Percentiles rank a stretch among this genome's conserved stretches.
phyloP scores from a whole-genome alignment of 1,140 invertebrate species.

The Drosophila bifasciata region DNA sequence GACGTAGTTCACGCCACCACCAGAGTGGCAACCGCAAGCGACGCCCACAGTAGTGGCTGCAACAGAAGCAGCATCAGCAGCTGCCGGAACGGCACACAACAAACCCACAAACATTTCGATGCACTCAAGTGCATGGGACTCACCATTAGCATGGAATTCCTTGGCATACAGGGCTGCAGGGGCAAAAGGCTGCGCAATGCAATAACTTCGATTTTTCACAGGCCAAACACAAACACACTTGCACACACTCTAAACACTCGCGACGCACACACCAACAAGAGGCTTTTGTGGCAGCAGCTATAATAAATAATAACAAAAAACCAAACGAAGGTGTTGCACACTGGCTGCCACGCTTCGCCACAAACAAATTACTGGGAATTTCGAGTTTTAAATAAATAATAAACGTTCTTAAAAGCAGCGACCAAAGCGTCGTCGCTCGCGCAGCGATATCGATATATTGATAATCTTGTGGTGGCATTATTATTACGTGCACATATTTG shows the following conservation, averaged over 20 bases:
- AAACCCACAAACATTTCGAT: slow-evolving; percentile 12
- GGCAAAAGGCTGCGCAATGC: slow-evolving; percentile 62
- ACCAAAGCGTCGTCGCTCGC: slow-evolving; percentile 15
- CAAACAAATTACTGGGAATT: too few species aligned
- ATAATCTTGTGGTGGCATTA: neutral
- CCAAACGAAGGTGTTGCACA: slow-evolving; percentile 1
- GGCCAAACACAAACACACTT: slow-evolving; percentile 49
- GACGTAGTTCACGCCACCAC: slow-evolving; percentile 1
- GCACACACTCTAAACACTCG: slow-evolving; percentile 27
- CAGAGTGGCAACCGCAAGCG: slow-evolving; percentile 30
- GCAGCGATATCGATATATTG: too few species aligned
- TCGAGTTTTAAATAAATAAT: slow-evolving; percentile 5
- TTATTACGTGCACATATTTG: neutral
- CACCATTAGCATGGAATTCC: slow-evolving; percentile 53
- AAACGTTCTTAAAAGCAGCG: slow-evolving; percentile 2
- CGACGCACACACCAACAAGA: slow-evolving; percentile 22
- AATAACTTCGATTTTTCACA: slow-evolving; percentile 81
- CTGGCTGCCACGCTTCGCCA: neutral
- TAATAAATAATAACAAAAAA: slow-evolving; percentile 42
- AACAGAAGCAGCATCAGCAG: too few species aligned
- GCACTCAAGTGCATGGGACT: slow-evolving; percentile 29
- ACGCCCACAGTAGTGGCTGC: slow-evolving; percentile 28
- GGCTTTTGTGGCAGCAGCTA: slow-evolving; percentile 21
- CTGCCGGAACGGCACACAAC: slow-evolving; percentile 1
- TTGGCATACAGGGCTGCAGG: slow-evolving; percentile 15